A percentile compares a stretch with the other conserved stretches of the same genome.
Conservation (phyloP, 2,888 invertebrate genomes). For the Pristionchus japonicus region DNA sequence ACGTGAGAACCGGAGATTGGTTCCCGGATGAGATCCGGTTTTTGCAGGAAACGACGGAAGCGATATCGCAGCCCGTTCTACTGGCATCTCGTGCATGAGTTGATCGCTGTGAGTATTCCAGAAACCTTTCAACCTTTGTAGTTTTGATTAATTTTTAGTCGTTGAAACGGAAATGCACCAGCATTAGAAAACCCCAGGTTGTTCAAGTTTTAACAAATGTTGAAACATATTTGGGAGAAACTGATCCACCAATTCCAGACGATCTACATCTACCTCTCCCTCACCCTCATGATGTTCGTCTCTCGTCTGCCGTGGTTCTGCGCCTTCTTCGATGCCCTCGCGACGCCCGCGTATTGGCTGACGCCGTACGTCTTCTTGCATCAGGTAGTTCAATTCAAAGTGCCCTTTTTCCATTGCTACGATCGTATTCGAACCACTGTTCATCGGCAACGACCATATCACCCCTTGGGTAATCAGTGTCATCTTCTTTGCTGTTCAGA, state of each 20-base stretch:
- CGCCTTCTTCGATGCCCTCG: background rate
- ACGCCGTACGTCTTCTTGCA: constrained; percentile 21
- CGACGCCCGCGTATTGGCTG: background rate
- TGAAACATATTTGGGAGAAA: too few species aligned
- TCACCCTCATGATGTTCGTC: background rate
- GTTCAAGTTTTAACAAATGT: too few species aligned
- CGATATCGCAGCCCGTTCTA: constrained; percentile 4
- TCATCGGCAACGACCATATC: too few species aligned
- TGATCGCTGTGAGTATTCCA: background rate
- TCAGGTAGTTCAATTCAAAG: background rate
- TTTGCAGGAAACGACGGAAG: background rate
- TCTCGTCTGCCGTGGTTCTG: constrained; percentile 32
- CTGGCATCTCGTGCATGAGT: constrained; percentile 15
- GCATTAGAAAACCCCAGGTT: too few species aligned
- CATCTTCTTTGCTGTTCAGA: too few species aligned
- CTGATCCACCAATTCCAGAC: background rate
- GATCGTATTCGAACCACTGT: too few species aligned
- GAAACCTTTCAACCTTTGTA: too few species aligned
- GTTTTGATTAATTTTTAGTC: too few species aligned
- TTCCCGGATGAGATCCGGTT: background rate
- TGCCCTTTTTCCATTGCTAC: background rate
- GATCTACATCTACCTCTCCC: constrained; percentile 16
- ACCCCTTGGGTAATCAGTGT: too few species aligned
- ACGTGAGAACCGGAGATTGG: background rate
- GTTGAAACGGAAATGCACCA: too few species aligned